Evolutionary conservation across 2,888 invertebrate species (phyloP), one percentile per base, ranked within the genome.

Genomic region (Mylabris sibirica): DNA sequence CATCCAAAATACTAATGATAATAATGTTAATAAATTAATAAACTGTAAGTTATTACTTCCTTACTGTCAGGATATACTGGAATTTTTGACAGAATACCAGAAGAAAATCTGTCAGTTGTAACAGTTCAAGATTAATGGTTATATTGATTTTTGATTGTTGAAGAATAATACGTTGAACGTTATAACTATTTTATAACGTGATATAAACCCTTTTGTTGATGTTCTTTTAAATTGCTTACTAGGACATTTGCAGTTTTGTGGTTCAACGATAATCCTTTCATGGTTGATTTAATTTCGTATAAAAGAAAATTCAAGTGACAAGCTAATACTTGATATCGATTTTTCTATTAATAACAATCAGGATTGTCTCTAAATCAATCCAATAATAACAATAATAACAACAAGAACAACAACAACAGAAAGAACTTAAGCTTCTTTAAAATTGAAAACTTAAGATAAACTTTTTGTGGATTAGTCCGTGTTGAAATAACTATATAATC

Each of bases 81-180:
- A 57, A 34, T 41, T 20, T 49, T 20, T 49, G 49, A 9, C 20
- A 49, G 49, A 22, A 22, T 49, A 49, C 11, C 9, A 49, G 49
- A 49, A 53, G 49, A 12, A 53, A 53, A 53, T 53, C 22, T 24
- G 53, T 53, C 53, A 53, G 53, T 53, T 12, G 8, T 53, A 49
- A 49, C 20, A 22, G 9, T 64, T 17, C 57, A 64, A 64, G 64
- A 64, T 64, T 64, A 64, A 64, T 64, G 64, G 64, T 41, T 57
- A 8, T 53, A 64, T 64, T 24, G 64, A 64, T 64, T 64, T 59
- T 61, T 61, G 61, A 61, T 61, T 38, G 61, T 53, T 24, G 20
- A 24, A 24, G 20, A 53, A 24, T 61, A 38, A 22, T 38, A 61
- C 61, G 24, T 38, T 61, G 41, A 38, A 61, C 20, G 61, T 61